A percentile compares a stretch with the other conserved stretches of the same genome.
Conservation (phyloP, 2,797 vertebrate genomes). For the Amazonetta brasiliensis region DNA sequence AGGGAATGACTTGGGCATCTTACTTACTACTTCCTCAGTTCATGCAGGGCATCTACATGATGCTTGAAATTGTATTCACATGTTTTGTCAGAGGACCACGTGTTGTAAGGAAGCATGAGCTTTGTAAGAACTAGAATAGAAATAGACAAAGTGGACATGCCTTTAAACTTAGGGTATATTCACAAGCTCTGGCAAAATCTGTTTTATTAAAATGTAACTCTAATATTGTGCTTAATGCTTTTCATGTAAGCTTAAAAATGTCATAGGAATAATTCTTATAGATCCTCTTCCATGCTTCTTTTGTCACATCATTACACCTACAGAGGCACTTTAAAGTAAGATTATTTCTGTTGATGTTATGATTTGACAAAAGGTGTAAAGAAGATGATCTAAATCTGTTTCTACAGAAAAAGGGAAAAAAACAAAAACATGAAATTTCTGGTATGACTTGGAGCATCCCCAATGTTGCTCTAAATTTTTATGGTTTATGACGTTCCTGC, state of each 20-base stretch:
- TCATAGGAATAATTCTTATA: background rate
- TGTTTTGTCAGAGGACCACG: background rate
- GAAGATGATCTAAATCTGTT: background rate
- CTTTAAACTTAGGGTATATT: background rate
- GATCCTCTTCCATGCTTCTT: slow-evolving; percentile 3
- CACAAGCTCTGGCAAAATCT: background rate
- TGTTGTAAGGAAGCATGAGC: background rate
- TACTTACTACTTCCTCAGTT: background rate
- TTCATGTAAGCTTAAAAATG: slow-evolving; percentile 15
- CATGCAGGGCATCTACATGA: background rate
- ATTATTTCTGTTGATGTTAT: background rate
- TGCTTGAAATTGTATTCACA: background rate
- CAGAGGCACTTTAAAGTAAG: background rate
- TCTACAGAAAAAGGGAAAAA: background rate
- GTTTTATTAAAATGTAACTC: background rate
- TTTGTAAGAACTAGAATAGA: background rate
- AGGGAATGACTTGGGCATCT: background rate
- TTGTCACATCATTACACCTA: slow-evolving; percentile 3
- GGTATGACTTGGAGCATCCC: background rate
- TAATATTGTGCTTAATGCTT: slow-evolving; percentile 12
- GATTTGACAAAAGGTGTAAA: background rate
- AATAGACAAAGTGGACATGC: background rate
- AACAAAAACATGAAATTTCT: background rate
- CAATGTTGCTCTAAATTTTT: background rate
- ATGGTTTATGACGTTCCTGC: background rate